phyloP scores from a whole-genome alignment of 2,113 vertebrate species.

The Corythornis vintsioides region DNA sequence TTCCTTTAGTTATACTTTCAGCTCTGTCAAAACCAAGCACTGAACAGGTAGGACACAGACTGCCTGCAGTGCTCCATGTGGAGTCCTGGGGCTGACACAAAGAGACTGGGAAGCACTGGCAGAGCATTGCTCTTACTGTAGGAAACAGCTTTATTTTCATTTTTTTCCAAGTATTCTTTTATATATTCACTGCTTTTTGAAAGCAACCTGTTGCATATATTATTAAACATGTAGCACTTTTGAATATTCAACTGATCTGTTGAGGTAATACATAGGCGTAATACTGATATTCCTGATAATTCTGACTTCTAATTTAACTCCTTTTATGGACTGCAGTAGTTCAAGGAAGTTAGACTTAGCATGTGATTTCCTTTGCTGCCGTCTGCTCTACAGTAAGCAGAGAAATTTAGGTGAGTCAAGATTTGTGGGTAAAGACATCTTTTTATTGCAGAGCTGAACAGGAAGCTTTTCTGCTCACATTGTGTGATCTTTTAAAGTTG shows the following conservation, averaged over 20 bases:
- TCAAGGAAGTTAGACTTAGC: background rate
- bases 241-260: background rate
- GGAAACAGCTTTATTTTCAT: background rate
- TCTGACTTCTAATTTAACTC: background rate
- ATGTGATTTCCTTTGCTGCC: background rate
- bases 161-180: background rate
- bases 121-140: background rate
- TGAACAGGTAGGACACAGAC: too few species aligned
- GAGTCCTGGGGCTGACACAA: background rate
- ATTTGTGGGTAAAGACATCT: background rate
- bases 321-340: background rate
- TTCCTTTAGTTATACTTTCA: background rate
- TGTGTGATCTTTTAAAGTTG: background rate
- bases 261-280: background rate
- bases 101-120: background rate
- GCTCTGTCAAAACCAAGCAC: background rate
- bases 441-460: background rate
- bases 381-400: background rate
- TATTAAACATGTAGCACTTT: background rate
- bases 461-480: background rate
- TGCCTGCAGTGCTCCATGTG: background rate
- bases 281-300: background rate
- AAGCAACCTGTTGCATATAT: background rate
- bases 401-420: background rate
- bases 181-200: background rate